Conservation (phyloP, 2,113 vertebrate species). For the Ictalurus furcatus region DNA sequence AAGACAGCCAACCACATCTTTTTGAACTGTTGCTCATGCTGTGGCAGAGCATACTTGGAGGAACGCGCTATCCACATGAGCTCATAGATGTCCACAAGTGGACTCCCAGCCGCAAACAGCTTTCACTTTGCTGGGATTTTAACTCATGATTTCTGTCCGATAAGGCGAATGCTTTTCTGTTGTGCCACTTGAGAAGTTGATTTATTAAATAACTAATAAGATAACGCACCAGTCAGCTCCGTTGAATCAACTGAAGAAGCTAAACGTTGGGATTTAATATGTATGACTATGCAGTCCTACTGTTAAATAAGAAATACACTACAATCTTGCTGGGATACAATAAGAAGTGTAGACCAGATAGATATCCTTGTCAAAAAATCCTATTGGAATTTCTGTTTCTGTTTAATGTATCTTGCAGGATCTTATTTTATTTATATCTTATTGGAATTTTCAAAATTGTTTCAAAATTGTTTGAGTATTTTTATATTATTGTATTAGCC, state of each 20-base stretch:
- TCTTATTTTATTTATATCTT: too few species aligned
- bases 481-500: too few species aligned
- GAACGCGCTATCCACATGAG: neutral
- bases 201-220: neutral
- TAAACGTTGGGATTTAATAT: neutral
- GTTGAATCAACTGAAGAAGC: neutral
- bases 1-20: neutral
- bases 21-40: neutral
- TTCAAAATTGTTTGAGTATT: too few species aligned
- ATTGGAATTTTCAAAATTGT: too few species aligned
- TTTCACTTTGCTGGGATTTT: neutral
- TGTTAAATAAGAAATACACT: neutral
- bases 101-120: neutral
- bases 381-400: too few species aligned
- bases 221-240: neutral
- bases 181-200: neutral
- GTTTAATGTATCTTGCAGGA: too few species aligned
- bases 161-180: neutral
- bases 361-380: neutral
- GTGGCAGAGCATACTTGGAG: neutral
- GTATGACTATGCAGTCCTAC: neutral
- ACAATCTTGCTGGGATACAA: neutral
- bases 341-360: neutral
- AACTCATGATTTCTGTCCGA: neutral
- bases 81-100: neutral